Percentiles rank a stretch among this genome's conserved stretches.
Conservation (phyloP, 2,797 vertebrate genomes). For the Galagoides demidoff region DNA sequence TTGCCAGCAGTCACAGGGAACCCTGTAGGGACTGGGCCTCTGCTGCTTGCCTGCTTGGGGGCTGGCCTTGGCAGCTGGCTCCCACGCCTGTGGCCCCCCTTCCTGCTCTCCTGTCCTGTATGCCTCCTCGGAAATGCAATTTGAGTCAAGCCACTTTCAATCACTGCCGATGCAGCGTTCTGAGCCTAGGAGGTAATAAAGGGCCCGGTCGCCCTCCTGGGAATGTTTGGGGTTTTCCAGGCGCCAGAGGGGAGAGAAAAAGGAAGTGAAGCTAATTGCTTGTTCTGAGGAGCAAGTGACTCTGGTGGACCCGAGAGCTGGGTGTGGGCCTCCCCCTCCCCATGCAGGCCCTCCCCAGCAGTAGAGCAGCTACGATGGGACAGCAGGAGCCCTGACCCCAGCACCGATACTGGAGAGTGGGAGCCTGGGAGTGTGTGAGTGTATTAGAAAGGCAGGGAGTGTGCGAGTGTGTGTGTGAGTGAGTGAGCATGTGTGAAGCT, state of each 20-base stretch:
- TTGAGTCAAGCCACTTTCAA: constrained; percentile 74
- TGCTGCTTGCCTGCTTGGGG: rapidly evolving
- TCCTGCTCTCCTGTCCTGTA: neutral
- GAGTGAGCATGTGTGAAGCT: neutral
- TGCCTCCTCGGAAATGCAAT: constrained; percentile 60
- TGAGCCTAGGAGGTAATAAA: constrained; percentile 48
- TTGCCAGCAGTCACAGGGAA: neutral
- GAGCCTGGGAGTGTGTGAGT: neutral
- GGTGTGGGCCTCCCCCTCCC: rapidly evolving
- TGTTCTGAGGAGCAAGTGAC: neutral
- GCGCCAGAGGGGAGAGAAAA: neutral
- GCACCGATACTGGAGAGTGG: neutral
- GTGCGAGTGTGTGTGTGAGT: neutral
- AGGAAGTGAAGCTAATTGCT: constrained; percentile 6
- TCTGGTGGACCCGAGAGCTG: rapidly evolving
- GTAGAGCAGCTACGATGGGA: no score
- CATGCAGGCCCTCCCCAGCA: neutral
- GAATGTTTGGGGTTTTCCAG: constrained; percentile 53
- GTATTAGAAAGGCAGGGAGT: neutral
- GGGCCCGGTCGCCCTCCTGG: constrained; percentile 30
- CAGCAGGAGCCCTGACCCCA: neutral
- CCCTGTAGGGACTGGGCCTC: rapidly evolving
- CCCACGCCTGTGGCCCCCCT: neutral
- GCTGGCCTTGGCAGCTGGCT: neutral
- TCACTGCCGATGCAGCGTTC: constrained; percentile 4